phyloP scores from a whole-genome alignment of 1,140 invertebrate species.

The Wiebesia pumilae region DNA sequence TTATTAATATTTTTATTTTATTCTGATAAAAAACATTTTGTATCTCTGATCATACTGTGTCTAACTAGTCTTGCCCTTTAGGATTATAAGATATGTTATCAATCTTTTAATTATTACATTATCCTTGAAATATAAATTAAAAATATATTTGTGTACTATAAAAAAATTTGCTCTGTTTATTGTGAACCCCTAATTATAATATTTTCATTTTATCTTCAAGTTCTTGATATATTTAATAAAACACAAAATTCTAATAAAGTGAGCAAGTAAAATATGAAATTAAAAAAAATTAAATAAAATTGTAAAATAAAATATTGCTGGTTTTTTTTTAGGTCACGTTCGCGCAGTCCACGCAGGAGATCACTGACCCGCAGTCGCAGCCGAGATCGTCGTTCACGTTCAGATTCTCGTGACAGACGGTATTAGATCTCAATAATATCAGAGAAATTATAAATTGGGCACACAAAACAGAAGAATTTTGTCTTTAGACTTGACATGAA shows the following conservation, averaged over 20 bases:
- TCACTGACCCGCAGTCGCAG: slow-evolving; percentile 72
- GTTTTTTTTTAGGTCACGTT: slow-evolving; percentile 72
- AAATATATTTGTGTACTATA: slow-evolving; percentile 54
- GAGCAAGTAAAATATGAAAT: background rate
- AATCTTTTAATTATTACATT: slow-evolving; percentile 67
- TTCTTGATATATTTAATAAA: background rate
- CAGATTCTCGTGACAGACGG: slow-evolving; percentile 74
- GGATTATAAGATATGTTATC: slow-evolving; percentile 66
- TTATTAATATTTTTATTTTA: slow-evolving; percentile 38
- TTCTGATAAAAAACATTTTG: background rate
- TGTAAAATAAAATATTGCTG: slow-evolving; percentile 52
- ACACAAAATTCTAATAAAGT: slow-evolving; percentile 20
- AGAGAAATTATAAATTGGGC: slow-evolving; percentile 15
- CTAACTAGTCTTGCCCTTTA: slow-evolving; percentile 68
- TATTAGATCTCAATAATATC: slow-evolving; percentile 61
- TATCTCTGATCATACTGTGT: slow-evolving; percentile 56
- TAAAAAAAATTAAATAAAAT: background rate
- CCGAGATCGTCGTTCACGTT: slow-evolving; percentile 73
- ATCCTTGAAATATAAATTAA: slow-evolving; percentile 60
- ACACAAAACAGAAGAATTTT: slow-evolving; percentile 46
- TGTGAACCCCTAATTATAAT: background rate
- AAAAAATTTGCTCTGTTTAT: slow-evolving; percentile 50
- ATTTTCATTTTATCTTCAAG: background rate
- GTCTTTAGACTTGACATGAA: background rate
- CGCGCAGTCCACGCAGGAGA: slow-evolving; percentile 72